Percentiles rank a stretch among this genome's conserved stretches.
These are phyloP conservation scores for Kryptolebias marmoratus DNA, from an alignment of 2,113 vertebrate genomes.

Conservation along the genomic window DNA sequence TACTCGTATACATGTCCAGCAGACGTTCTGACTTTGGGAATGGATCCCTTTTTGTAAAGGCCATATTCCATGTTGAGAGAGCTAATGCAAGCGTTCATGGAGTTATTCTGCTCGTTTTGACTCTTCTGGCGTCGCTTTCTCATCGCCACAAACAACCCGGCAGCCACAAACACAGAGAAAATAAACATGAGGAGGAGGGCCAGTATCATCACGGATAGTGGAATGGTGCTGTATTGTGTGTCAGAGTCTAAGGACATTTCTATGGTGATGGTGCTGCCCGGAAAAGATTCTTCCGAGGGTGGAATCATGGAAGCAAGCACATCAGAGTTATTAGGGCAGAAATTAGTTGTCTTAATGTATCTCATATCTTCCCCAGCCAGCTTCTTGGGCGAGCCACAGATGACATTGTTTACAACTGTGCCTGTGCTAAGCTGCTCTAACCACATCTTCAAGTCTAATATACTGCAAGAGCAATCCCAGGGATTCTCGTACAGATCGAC, in stretches of 20 bases:
- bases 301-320: slow-evolving; percentile 85
- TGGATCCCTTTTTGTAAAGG: slow-evolving; percentile 86
- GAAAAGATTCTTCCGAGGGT: slow-evolving; percentile 85
- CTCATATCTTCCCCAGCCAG: slow-evolving; percentile 92
- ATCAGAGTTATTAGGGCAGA: slow-evolving; percentile 93
- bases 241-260: slow-evolving; percentile 85
- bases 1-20: slow-evolving; percentile 94
- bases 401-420: slow-evolving; percentile 91
- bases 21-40: slow-evolving; percentile 90
- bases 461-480: slow-evolving; percentile 94
- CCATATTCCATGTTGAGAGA: slow-evolving; percentile 95
- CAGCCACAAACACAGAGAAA: slow-evolving; percentile 92
- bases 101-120: slow-evolving; percentile 88
- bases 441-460: slow-evolving; percentile 93
- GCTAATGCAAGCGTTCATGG: slow-evolving; percentile 92
- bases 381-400: slow-evolving; percentile 92
- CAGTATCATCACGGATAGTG: slow-evolving; percentile 94
- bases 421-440: slow-evolving; percentile 92
- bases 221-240: slow-evolving; percentile 82
- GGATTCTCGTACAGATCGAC: slow-evolving; percentile 98
- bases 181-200: slow-evolving; percentile 94
- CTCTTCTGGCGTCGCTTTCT: slow-evolving; percentile 91
- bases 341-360: slow-evolving; percentile 84
- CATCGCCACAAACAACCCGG: slow-evolving; percentile 90
- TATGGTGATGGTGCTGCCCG: slow-evolving; percentile 85